These are phyloP conservation scores for Lepilemur ruficaudatus DNA, from an alignment of 2,797 vertebrate species.

Conservation along the genomic window DNA sequence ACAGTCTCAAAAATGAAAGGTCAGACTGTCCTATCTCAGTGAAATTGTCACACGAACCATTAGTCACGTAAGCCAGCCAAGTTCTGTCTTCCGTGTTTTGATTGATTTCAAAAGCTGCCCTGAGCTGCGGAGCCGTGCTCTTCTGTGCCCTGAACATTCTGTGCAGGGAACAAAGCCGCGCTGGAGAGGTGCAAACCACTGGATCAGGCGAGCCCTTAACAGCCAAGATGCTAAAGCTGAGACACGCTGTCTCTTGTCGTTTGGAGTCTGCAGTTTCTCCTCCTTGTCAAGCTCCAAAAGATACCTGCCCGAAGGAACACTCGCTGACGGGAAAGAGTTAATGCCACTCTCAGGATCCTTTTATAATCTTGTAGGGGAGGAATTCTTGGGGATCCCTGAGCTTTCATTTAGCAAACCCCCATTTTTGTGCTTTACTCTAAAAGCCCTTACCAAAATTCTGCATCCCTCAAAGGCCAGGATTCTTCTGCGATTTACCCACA, in stretches of 20 bases:
- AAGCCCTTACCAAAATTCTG: background rate
- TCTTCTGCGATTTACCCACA: background rate
- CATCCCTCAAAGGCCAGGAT: background rate
- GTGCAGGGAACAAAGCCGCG: background rate
- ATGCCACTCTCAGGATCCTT: fast-evolving
- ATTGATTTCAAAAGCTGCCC: background rate
- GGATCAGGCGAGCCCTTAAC: fast-evolving
- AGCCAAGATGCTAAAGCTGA: background rate
- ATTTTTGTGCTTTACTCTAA: background rate
- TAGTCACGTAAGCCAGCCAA: background rate
- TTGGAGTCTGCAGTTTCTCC: background rate
- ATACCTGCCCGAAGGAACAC: background rate
- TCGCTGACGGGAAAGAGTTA: fast-evolving
- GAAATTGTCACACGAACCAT: background rate
- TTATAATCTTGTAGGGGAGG: fast-evolving
- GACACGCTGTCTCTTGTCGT: background rate
- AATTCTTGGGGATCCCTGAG: background rate
- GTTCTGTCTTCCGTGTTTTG: background rate
- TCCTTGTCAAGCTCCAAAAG: background rate
- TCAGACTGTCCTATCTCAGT: conserved; percentile 36
- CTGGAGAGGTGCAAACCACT: fast-evolving
- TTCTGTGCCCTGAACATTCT: fast-evolving
- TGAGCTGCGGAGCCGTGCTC: fast-evolving
- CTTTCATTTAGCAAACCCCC: background rate
- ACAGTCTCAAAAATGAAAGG: conserved; percentile 50